Conservation (phyloP, 2,797 vertebrate genomes). For the Petrocephalus schoutedeni region DNA sequence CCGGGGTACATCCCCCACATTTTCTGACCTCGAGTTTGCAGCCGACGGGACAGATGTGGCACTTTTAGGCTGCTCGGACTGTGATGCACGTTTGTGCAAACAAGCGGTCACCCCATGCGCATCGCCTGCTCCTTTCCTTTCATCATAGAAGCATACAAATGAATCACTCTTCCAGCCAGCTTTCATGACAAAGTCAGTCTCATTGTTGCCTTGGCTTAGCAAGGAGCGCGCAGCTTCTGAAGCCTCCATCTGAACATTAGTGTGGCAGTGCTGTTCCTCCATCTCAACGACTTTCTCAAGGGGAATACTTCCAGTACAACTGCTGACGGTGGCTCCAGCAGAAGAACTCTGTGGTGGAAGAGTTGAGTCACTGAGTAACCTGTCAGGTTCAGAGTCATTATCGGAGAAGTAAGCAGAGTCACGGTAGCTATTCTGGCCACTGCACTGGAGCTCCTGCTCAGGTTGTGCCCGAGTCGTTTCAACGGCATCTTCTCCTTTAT, state of each 20-base stretch:
- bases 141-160: neutral
- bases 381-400: slow-evolving; percentile 89
- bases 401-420: slow-evolving; percentile 99
- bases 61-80: slow-evolving; percentile 29
- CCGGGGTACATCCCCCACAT: slow-evolving; percentile 68
- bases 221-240: slow-evolving; percentile 18
- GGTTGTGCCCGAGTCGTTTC: slow-evolving; percentile 43
- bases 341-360: slow-evolving; percentile 39
- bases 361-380: slow-evolving; percentile 50
- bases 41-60: slow-evolving; percentile 1
- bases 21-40: slow-evolving; percentile 36
- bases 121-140: slow-evolving; percentile 28
- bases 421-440: slow-evolving; percentile 71
- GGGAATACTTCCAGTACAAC: neutral
- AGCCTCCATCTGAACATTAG: slow-evolving; percentile 30
- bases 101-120: slow-evolving; percentile 31
- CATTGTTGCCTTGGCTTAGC: slow-evolving; percentile 35
- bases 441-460: slow-evolving; percentile 51
- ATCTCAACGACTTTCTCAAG: slow-evolving; percentile 23
- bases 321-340: slow-evolving; percentile 17
- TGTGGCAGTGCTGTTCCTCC: slow-evolving; percentile 28
- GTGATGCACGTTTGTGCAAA: neutral
- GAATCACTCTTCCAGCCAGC: neutral
- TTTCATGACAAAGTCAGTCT: slow-evolving; percentile 16
- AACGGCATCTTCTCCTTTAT: slow-evolving; percentile 46